Conservation (phyloP, 2,797 vertebrate species). For the Coluber constrictor region DNA sequence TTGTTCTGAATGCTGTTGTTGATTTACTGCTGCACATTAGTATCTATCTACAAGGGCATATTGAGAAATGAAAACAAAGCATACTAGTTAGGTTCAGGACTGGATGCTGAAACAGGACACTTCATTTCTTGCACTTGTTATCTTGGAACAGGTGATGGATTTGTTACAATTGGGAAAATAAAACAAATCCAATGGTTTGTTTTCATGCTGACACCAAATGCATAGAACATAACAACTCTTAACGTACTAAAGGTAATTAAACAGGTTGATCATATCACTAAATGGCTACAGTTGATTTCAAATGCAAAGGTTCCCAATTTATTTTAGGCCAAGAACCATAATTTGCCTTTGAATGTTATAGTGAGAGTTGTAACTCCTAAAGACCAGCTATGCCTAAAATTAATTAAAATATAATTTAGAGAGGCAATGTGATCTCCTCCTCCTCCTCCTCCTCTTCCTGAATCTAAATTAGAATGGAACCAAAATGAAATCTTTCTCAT, state of each 20-base stretch:
- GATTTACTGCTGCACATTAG: conserved; percentile 19
- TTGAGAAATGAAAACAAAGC: neutral
- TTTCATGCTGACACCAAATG: neutral
- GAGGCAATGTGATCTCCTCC: neutral
- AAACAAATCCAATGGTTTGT: neutral
- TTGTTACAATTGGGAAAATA: neutral
- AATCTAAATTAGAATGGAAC: neutral
- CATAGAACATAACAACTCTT: neutral
- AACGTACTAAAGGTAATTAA: neutral
- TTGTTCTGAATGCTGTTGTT: conserved; percentile 34
- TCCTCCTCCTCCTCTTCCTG: neutral
- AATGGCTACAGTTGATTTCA: neutral
- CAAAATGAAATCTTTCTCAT: neutral
- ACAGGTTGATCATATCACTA: neutral
- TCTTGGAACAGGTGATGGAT: neutral
- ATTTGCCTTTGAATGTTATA: neutral
- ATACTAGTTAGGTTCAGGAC: neutral
- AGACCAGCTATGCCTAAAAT: neutral
- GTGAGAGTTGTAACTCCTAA: neutral
- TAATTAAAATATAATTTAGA: neutral
- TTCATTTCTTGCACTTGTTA: neutral
- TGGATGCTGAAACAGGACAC: neutral
- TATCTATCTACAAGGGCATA: conserved; percentile 14
- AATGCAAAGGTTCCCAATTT: neutral
- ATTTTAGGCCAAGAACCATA: neutral